Percentiles rank a stretch among this genome's conserved stretches.
These are phyloP conservation scores for Mormyrus hasselquistii DNA, from an alignment of 2,797 vertebrate genomes.

Conservation along the genomic window DNA sequence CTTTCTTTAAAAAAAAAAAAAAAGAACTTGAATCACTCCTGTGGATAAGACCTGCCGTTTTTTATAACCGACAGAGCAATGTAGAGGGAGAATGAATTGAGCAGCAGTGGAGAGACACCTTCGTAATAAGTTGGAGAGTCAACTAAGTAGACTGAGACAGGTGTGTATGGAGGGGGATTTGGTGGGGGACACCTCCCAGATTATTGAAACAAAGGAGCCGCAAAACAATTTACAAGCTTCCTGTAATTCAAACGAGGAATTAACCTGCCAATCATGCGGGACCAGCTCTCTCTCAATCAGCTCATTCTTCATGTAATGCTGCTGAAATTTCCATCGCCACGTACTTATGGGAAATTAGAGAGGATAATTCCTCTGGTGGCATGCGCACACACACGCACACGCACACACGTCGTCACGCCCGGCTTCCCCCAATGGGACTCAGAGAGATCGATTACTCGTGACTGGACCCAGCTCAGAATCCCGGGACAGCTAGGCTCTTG, in stretches of 20 bases:
- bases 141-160: not conserved
- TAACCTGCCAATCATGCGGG: constrained; percentile 44
- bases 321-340: not conserved
- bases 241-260: constrained; percentile 39
- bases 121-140: not conserved
- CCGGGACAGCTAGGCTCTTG: not conserved
- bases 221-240: constrained; percentile 32
- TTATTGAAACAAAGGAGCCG: not conserved
- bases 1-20: not conserved
- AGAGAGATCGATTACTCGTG: too few relatives aligned
- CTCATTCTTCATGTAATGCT: not conserved
- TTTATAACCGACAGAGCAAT: not conserved
- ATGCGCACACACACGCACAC: too few relatives aligned
- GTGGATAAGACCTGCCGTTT: not conserved
- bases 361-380: not conserved
- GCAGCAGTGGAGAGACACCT: not conserved
- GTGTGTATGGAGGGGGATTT: constrained; percentile 18
- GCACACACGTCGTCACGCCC: not conserved
- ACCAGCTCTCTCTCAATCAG: constrained; percentile 28
- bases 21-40: not conserved
- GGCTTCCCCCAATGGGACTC: not conserved
- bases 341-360: not conserved
- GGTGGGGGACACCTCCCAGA: not conserved
- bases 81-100: not conserved
- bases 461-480: not conserved